Evolutionary conservation across 2,797 vertebrate species (phyloP).

Genomic region (Macropus fuliginosus): DNA sequence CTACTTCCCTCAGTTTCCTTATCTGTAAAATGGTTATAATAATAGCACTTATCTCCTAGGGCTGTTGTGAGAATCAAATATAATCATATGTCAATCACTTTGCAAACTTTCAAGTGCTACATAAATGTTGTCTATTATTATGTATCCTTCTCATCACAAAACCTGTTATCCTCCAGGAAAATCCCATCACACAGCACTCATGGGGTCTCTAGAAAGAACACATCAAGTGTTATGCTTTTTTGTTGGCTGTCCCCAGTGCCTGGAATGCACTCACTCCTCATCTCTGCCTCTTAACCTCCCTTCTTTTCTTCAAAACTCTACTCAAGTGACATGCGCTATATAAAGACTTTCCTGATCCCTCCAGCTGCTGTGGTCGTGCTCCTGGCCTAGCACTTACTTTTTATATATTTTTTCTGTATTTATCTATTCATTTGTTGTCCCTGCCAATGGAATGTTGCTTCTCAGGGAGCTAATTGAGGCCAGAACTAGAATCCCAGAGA

Average conservation of each 20-base stretch:
- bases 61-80: too few species aligned
- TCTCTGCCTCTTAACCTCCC: background rate
- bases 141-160: background rate
- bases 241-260: background rate
- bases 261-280: background rate
- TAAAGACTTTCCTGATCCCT: background rate
- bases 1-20: too few species aligned
- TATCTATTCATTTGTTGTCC: background rate
- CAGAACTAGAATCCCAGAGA: background rate
- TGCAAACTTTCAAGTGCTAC: too few species aligned
- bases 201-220: background rate
- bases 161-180: background rate
- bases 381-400: background rate
- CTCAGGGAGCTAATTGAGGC: background rate
- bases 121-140: background rate
- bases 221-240: background rate
- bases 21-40: too few species aligned
- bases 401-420: background rate
- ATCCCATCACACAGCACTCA: background rate
- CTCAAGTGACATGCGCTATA: background rate
- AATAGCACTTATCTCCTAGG: too few species aligned
- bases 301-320: background rate
- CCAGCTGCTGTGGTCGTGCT: background rate
- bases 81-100: too few species aligned
- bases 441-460: background rate